Percentiles rank a stretch among this genome's conserved stretches.
phyloP scores from a whole-genome alignment of 2,888 invertebrate genomes.

The Drosophila colorata region DNA sequence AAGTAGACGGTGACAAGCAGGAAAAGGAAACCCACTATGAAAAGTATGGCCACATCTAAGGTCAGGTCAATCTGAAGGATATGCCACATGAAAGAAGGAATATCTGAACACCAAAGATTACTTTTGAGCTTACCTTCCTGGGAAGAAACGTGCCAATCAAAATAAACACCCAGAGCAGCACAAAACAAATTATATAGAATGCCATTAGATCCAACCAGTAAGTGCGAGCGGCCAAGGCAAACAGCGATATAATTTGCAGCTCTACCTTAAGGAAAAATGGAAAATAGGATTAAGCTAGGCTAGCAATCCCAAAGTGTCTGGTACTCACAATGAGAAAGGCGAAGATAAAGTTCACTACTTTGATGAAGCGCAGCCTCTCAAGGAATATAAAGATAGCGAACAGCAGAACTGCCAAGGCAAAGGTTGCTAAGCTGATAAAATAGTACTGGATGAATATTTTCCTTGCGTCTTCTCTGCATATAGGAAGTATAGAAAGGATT shows the following conservation, averaged over 20 bases:
- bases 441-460: constrained; percentile 4
- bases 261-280: constrained; percentile 36
- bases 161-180: constrained; percentile 28
- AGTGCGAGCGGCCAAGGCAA: constrained; percentile 15
- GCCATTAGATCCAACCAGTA: constrained; percentile 37
- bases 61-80: constrained; percentile 52
- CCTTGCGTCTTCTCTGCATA: constrained; percentile 14
- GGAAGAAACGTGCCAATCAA: constrained; percentile 45
- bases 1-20: constrained; percentile 37
- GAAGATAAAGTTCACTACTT: constrained; percentile 15
- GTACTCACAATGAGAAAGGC: constrained; percentile 54
- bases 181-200: constrained; percentile 28
- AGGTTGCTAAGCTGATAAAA: constrained; percentile 35
- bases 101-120: neutral
- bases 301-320: no score
- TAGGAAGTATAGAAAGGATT: neutral
- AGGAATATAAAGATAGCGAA: constrained; percentile 49
- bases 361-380: constrained; percentile 44
- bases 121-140: constrained; percentile 18
- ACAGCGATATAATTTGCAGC: constrained; percentile 58
- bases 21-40: constrained; percentile 53
- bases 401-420: constrained; percentile 21
- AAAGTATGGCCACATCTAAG: constrained; percentile 59
- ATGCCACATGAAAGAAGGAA: no score
- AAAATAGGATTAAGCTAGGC: neutral